Conservation (phyloP, 2,113 vertebrate genomes). For the Siniperca chuatsi region DNA sequence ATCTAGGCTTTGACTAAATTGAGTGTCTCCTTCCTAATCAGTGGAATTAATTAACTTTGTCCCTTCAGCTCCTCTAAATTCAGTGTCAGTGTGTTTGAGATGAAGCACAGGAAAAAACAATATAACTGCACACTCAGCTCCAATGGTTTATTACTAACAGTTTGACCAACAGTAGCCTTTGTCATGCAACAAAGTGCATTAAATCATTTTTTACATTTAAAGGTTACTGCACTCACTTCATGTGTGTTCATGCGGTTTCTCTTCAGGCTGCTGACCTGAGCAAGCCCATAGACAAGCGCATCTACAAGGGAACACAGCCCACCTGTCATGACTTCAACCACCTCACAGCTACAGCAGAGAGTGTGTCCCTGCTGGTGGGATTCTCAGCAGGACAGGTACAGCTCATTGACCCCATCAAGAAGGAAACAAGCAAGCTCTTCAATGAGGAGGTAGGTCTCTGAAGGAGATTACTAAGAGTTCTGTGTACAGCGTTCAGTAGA, state of each 20-base stretch:
- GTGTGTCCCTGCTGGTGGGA: constrained; percentile 97
- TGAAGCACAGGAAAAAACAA: not conserved
- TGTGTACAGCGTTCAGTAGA: not conserved
- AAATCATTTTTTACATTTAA: not conserved
- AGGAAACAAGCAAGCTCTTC: constrained; percentile 99
- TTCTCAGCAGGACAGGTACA: constrained; percentile 99
- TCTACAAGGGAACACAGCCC: constrained; percentile 99
- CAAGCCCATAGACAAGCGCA: constrained; percentile 99
- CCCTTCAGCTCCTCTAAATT: not conserved
- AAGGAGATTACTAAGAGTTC: constrained; percentile 1
- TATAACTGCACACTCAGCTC: not conserved
- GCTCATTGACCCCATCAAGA: constrained; percentile 99
- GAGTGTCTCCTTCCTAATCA: not conserved
- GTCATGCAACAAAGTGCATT: not conserved
- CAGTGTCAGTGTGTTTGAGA: not conserved
- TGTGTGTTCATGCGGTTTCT: constrained; percentile 59
- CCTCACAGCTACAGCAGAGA: constrained; percentile 97
- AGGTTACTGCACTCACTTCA: not conserved
- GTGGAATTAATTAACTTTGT: not conserved
- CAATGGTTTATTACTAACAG: not conserved
- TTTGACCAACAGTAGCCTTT: not conserved
- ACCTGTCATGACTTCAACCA: constrained; percentile 99
- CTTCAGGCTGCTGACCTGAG: constrained; percentile 96
- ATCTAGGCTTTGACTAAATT: not conserved
- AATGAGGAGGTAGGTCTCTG: constrained; percentile 95